Conservation (phyloP, 2,888 invertebrate genomes). For the Dolichomitus sp. region DNA sequence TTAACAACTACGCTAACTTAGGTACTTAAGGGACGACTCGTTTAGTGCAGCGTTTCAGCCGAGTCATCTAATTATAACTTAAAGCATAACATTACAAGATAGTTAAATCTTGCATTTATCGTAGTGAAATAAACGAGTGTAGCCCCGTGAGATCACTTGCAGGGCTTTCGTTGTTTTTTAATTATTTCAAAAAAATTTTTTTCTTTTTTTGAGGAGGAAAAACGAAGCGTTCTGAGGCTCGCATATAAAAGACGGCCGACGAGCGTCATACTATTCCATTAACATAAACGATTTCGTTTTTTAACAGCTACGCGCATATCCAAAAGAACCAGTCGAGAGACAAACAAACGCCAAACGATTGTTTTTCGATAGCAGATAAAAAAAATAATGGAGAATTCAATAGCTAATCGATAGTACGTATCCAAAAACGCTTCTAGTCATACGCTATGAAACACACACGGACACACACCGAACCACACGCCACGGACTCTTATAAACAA, state of each 20-base stretch:
- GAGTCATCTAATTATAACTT: slow-evolving; percentile 52
- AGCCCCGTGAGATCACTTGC: slow-evolving; percentile 2
- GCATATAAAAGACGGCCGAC: background rate
- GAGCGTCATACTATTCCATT: slow-evolving; percentile 2
- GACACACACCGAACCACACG: slow-evolving; percentile 46
- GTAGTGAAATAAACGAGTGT: slow-evolving; percentile 53
- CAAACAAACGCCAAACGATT: slow-evolving; percentile 56
- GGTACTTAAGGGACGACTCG: slow-evolving; percentile 54
- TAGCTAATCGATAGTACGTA: slow-evolving; percentile 44
- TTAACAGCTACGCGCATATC: slow-evolving; percentile 32
- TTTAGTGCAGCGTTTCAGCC: slow-evolving; percentile 54
- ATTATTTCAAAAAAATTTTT: background rate
- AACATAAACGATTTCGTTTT: slow-evolving; percentile 13
- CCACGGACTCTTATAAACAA: slow-evolving; percentile 26
- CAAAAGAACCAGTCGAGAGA: slow-evolving; percentile 37
- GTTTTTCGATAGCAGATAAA: slow-evolving; percentile 46
- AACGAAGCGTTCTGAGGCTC: slow-evolving; percentile 2
- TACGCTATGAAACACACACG: slow-evolving; percentile 55
- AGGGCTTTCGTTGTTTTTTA: slow-evolving; percentile 7
- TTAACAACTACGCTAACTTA: slow-evolving; percentile 55
- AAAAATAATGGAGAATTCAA: slow-evolving; percentile 11
- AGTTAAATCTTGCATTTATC: slow-evolving; percentile 59
- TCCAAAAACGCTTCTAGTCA: slow-evolving; percentile 63
- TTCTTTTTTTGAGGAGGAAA: background rate
- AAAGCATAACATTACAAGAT: slow-evolving; percentile 38